A percentile compares a stretch with the other conserved stretches of the same genome.
Conservation (phyloP, 2,113 vertebrate species). For the Petrocephalus microphthalmus region DNA sequence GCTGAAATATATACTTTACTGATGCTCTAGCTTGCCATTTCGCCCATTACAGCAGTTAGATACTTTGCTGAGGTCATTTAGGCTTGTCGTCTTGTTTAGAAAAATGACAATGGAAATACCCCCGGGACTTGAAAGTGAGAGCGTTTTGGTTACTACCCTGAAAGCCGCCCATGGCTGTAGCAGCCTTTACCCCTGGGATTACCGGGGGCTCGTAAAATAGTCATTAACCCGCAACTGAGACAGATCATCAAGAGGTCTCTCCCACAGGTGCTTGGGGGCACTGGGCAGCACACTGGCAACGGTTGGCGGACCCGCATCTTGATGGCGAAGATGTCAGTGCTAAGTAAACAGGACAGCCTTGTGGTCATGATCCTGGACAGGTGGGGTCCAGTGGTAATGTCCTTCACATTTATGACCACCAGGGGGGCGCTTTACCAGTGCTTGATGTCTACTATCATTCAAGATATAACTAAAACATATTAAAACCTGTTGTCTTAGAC, state of each 20-base stretch:
- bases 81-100: not conserved
- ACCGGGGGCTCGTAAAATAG: not conserved
- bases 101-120: not conserved
- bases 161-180: not conserved
- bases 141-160: not conserved
- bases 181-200: not conserved
- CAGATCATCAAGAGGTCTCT: not conserved
- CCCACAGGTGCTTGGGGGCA: conserved; percentile 78
- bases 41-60: not conserved
- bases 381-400: conserved; percentile 50
- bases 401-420: not conserved
- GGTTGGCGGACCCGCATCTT: conserved; percentile 87
- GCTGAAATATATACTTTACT: not conserved
- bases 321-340: conserved; percentile 72
- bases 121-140: not conserved
- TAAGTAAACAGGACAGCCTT: conserved; percentile 73
- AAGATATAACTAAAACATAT: not conserved
- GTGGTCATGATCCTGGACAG: conserved; percentile 82
- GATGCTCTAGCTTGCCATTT: not conserved
- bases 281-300: conserved; percentile 78
- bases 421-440: not conserved
- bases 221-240: not conserved
- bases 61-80: not conserved
- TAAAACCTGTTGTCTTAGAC: not conserved
- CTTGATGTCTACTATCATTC: not conserved